These are phyloP conservation scores for Dipus sagitta DNA, from an alignment of 2,797 vertebrate genomes.

Conservation along the genomic window DNA sequence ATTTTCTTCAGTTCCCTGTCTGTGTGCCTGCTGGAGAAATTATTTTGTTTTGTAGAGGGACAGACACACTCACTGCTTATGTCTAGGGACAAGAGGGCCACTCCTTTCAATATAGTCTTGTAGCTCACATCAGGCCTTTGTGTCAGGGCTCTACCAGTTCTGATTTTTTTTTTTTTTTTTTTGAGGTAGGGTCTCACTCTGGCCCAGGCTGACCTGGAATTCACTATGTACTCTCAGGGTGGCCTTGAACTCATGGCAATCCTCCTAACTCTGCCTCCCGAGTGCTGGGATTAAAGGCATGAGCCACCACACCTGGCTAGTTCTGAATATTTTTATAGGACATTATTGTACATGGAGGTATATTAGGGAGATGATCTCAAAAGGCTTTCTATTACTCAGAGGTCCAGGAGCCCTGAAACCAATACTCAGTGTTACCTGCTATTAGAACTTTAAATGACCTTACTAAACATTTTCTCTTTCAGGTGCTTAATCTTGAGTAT, in stretches of 20 bases:
- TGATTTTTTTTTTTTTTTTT: no score
- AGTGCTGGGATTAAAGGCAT: no score
- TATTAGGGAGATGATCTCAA: constrained; percentile 92
- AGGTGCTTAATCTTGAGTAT: background rate
- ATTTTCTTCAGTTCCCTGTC: constrained; percentile 90
- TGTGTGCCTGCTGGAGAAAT: constrained; percentile 88
- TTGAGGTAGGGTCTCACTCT: no score
- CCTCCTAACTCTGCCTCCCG: no score
- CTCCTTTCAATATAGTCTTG: constrained; percentile 91
- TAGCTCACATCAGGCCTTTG: constrained; percentile 89
- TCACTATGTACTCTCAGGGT: no score
- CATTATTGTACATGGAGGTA: constrained; percentile 90
- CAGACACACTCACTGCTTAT: constrained; percentile 90
- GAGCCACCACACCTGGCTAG: no score
- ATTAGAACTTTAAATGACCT: background rate
- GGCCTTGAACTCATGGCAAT: no score
- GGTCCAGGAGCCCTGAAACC: background rate
- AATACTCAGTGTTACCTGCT: background rate
- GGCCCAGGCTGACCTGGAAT: no score
- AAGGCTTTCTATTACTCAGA: constrained; percentile 42
- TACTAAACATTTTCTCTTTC: background rate
- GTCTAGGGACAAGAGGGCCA: constrained; percentile 90
- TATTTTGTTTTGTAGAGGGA: constrained; percentile 85
- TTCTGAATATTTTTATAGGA: constrained; percentile 87
- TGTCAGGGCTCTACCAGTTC: constrained; percentile 88